phyloP scores from a whole-genome alignment of 2,888 invertebrate genomes.

The Oeneis ivallda region DNA sequence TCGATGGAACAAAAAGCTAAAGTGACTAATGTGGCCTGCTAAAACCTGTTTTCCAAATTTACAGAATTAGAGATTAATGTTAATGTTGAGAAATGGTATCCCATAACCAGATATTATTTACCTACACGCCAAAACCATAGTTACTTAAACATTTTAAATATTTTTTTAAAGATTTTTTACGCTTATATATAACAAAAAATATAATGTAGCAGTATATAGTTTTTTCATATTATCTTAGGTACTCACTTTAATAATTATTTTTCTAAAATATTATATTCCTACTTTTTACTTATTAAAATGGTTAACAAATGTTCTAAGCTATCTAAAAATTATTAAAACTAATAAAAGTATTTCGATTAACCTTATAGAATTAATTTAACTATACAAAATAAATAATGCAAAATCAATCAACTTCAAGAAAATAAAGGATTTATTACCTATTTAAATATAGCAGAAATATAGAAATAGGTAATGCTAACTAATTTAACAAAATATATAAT shows the following conservation, averaged over 20 bases:
- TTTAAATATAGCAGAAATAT: neutral
- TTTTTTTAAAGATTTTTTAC: constrained; percentile 1
- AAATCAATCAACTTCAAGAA: constrained; percentile 8
- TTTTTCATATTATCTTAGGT: neutral
- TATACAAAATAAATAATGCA: constrained; percentile 11
- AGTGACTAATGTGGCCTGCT: neutral
- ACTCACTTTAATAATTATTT: neutral
- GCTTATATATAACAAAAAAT: constrained; percentile 3
- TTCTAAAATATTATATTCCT: neutral
- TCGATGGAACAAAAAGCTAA: neutral
- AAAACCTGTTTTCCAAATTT: neutral
- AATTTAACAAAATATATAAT: constrained; percentile 1
- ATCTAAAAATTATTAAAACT: neutral
- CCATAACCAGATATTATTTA: constrained; percentile 8
- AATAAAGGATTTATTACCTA: neutral
- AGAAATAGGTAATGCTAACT: neutral
- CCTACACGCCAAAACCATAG: constrained; percentile 13
- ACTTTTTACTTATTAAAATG: neutral
- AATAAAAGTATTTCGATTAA: neutral
- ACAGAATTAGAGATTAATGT: neutral
- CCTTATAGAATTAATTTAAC: neutral
- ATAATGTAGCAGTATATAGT: neutral
- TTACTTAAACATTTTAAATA: constrained; percentile 1
- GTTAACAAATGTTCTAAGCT: neutral
- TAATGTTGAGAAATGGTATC: neutral